These are phyloP conservation scores for Drosophila equinoxialis DNA, from an alignment of 1,140 invertebrate species.

Conservation along the genomic window DNA sequence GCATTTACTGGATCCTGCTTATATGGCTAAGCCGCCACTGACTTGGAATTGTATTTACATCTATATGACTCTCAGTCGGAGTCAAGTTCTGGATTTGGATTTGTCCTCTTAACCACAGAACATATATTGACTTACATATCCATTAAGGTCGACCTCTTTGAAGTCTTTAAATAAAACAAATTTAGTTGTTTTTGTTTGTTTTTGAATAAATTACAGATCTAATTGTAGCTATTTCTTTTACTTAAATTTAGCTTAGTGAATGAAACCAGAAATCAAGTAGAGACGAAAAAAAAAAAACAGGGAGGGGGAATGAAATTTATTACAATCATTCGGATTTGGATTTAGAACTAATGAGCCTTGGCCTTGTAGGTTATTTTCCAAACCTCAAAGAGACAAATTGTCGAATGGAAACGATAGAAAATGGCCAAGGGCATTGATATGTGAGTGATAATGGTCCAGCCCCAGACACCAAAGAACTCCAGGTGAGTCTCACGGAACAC, in stretches of 20 bases:
- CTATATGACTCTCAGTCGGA: too few relatives aligned
- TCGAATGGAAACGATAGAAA: conserved; percentile 95
- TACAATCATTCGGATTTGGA: not conserved
- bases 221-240: not conserved
- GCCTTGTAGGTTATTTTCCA: conserved; percentile 96
- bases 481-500: conserved; percentile 91
- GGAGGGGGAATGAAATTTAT: not conserved
- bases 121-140: not conserved
- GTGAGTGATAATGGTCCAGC: conserved; percentile 94
- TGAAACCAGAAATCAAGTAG: not conserved
- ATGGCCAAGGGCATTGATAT: conserved; percentile 93
- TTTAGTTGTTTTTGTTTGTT: not conserved
- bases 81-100: too few relatives aligned
- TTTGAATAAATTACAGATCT: conserved; percentile 11
- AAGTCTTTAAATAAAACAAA: not conserved
- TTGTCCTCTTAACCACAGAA: too few relatives aligned
- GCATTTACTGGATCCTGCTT: too few relatives aligned
- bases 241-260: not conserved
- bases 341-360: conserved; percentile 64
- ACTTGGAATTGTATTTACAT: too few relatives aligned
- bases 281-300: not conserved
- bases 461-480: conserved; percentile 91
- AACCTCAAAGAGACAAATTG: conserved; percentile 97
- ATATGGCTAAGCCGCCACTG: too few relatives aligned
- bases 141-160: not conserved